phyloP scores from a whole-genome alignment of 2,113 vertebrate species.

The Oxyruncus cristatus region DNA sequence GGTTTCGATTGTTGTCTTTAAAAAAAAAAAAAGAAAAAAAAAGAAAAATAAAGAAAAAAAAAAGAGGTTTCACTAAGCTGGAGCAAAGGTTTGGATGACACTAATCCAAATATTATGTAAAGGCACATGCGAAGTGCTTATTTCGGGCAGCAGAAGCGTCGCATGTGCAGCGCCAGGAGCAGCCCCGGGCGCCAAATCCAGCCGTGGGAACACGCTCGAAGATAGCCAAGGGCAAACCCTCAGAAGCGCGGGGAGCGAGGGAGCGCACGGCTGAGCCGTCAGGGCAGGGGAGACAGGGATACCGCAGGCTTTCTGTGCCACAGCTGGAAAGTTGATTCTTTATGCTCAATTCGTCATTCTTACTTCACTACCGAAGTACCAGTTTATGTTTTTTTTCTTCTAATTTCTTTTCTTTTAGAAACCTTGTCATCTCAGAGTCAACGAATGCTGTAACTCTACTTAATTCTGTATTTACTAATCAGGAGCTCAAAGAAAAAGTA shows the following conservation, averaged over 20 bases:
- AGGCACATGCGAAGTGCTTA: neutral
- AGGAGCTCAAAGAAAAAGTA: neutral
- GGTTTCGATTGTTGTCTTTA: neutral
- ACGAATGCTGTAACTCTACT: neutral
- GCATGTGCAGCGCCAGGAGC: neutral
- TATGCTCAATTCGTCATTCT: fast-evolving
- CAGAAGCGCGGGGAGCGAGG: fast-evolving
- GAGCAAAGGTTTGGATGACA: neutral
- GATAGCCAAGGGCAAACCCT: fast-evolving
- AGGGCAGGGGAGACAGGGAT: neutral
- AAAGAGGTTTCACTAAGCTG: neutral
- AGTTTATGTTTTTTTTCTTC: neutral
- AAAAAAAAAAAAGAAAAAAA: no score
- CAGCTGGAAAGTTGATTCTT: fast-evolving
- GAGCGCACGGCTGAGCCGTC: neutral
- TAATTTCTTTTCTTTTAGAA: neutral
- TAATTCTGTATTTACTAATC: neutral
- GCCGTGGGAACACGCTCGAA: neutral
- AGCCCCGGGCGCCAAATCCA: neutral
- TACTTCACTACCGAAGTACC: neutral
- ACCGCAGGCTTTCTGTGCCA: fast-evolving
- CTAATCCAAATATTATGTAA: neutral
- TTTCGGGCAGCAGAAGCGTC: neutral
- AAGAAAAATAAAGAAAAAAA: no score
- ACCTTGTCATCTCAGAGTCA: neutral